phyloP scores from a whole-genome alignment of 2,888 invertebrate genomes.

The Dicyrtomina minuta region DNA sequence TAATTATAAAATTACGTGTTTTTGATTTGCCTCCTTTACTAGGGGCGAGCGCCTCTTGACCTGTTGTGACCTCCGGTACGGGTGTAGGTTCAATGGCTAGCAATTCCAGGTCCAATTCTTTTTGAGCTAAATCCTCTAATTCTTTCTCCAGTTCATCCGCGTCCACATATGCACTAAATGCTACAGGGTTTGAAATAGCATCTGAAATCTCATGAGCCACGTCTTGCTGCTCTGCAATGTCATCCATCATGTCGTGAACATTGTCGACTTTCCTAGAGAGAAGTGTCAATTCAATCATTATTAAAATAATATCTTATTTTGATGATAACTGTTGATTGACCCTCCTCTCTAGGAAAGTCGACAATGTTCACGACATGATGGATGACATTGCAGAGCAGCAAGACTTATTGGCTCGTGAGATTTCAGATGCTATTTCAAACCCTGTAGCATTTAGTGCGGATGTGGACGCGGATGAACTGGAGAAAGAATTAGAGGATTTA shows the following conservation, averaged over 20 bases:
- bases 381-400: conserved; percentile 65
- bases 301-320: too few species aligned
- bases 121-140: conserved; percentile 55
- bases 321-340: too few species aligned
- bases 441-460: conserved; percentile 60
- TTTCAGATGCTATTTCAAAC: conserved; percentile 63
- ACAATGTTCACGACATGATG: conserved; percentile 64
- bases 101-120: conserved; percentile 54
- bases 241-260: conserved; percentile 65
- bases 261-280: conserved; percentile 61
- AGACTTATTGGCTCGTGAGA: conserved; percentile 63
- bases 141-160: conserved; percentile 55
- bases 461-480: conserved; percentile 58
- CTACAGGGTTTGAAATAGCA: conserved; percentile 62
- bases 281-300: too few species aligned
- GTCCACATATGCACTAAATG: conserved; percentile 59
- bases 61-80: neutral
- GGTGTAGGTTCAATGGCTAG: conserved; percentile 45
- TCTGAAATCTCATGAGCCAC: conserved; percentile 63
- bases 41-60: too few species aligned
- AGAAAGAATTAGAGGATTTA: conserved; percentile 54
- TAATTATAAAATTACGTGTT: too few species aligned
- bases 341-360: conserved; percentile 61
- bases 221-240: conserved; percentile 64
- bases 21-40: too few species aligned